These are phyloP conservation scores for Tiphia femorata DNA, from an alignment of 2,888 invertebrate species.

Conservation along the genomic window DNA sequence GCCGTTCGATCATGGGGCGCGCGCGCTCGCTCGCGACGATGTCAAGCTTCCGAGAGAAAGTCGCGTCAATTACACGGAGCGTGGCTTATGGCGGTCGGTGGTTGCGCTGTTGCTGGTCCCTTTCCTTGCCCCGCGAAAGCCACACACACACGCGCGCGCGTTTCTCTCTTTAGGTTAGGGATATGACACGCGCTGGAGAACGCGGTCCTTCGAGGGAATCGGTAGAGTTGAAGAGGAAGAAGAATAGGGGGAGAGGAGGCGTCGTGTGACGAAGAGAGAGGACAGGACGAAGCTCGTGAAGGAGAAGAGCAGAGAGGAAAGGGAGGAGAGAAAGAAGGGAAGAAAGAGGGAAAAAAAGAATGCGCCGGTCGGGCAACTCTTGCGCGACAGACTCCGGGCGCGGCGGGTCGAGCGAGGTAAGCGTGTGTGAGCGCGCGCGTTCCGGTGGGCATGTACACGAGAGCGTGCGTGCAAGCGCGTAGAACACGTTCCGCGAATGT, in stretches of 20 bases:
- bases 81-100: slow-evolving; percentile 36
- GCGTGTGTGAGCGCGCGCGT: slow-evolving; percentile 20
- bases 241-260: not conserved
- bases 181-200: not conserved
- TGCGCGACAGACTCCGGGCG: slow-evolving; percentile 45
- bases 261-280: not conserved
- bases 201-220: too few species aligned
- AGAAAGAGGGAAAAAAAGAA: slow-evolving; percentile 32
- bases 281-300: not conserved
- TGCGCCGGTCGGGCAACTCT: slow-evolving; percentile 55
- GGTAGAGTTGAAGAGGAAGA: not conserved
- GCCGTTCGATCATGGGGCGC: not conserved
- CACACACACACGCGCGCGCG: too few species aligned
- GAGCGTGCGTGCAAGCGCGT: slow-evolving; percentile 44
- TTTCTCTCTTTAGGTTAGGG: not conserved
- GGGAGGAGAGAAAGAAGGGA: not conserved
- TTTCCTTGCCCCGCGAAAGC: too few species aligned
- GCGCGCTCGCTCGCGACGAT: slow-evolving; percentile 10
- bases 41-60: slow-evolving; percentile 54
- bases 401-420: slow-evolving; percentile 24
- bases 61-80: slow-evolving; percentile 46
- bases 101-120: not conserved
- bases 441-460: not conserved
- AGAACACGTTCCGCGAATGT: slow-evolving; percentile 45
- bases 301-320: not conserved